A percentile compares a stretch with the other conserved stretches of the same genome.
Evolutionary conservation across 2,113 vertebrate genomes (phyloP).

Genomic region (Gallinago paraguaiae): DNA sequence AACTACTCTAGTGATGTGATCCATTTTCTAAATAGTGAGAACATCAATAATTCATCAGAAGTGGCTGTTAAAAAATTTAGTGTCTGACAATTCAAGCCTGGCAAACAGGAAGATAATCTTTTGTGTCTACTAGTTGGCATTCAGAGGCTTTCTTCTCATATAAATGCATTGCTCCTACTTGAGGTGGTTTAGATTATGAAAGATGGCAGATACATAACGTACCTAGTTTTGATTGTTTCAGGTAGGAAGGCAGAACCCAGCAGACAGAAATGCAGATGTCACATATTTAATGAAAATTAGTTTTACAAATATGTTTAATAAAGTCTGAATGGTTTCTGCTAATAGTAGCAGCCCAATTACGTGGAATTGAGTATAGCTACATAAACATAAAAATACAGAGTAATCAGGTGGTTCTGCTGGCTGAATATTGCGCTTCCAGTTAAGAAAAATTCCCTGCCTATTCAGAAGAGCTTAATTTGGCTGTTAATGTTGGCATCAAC

Average conservation of each 20-base stretch:
- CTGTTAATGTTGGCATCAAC: not conserved
- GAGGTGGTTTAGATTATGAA: slow-evolving; percentile 68
- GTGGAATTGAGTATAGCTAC: not conserved
- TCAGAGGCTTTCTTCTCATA: slow-evolving; percentile 73
- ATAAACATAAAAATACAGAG: slow-evolving; percentile 36
- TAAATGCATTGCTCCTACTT: slow-evolving; percentile 69
- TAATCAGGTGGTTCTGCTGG: not conserved
- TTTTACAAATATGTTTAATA: slow-evolving; percentile 68
- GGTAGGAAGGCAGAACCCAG: slow-evolving; percentile 49
- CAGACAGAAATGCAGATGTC: slow-evolving; percentile 65
- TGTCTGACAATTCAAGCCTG: slow-evolving; percentile 62
- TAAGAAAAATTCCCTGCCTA: not conserved
- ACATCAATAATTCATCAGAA: slow-evolving; percentile 80
- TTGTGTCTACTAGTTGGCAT: slow-evolving; percentile 70
- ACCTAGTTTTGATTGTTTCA: slow-evolving; percentile 68
- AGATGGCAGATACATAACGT: slow-evolving; percentile 71
- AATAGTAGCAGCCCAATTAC: slow-evolving; percentile 51
- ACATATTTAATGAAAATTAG: slow-evolving; percentile 65
- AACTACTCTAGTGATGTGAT: slow-evolving; percentile 77
- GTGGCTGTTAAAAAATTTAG: slow-evolving; percentile 76
- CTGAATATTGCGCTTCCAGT: not conserved
- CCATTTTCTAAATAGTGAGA: slow-evolving; percentile 77
- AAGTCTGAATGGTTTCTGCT: slow-evolving; percentile 51
- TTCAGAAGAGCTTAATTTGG: slow-evolving; percentile 23
- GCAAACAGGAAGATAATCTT: slow-evolving; percentile 72